A percentile compares a stretch with the other conserved stretches of the same genome.
Evolutionary conservation across 2,113 vertebrate species (phyloP).

Genomic region (Oreocharis arfaki): DNA sequence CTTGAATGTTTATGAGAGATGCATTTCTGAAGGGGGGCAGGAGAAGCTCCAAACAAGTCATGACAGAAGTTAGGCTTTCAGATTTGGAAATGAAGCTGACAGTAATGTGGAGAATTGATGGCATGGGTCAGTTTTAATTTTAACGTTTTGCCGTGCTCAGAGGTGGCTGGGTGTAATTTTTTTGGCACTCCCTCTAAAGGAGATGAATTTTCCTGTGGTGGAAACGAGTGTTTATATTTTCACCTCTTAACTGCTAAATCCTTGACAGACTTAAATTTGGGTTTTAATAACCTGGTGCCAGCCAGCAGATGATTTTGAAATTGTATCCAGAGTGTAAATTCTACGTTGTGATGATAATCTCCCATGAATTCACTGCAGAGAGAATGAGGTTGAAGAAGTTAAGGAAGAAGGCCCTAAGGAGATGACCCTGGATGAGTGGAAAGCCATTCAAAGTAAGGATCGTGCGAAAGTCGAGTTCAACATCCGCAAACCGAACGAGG

Average conservation of each 20-base stretch:
- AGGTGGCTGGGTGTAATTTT: not conserved
- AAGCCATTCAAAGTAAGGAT: constrained; percentile 97
- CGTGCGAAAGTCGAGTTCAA: constrained; percentile 97
- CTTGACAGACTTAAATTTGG: not conserved
- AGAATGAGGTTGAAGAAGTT: constrained; percentile 94
- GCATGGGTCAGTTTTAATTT: not conserved
- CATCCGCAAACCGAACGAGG: constrained; percentile 97
- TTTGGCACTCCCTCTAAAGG: not conserved
- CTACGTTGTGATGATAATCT: not conserved
- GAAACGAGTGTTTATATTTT: accelerated
- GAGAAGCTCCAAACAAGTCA: not conserved
- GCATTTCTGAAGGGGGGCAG: accelerated
- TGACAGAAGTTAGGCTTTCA: not conserved
- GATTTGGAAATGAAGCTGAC: not conserved
- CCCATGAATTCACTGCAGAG: constrained; percentile 53
- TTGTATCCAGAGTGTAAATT: not conserved
- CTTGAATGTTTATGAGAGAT: not conserved
- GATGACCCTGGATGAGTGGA: constrained; percentile 99
- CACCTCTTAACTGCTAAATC: not conserved
- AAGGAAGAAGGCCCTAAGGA: constrained; percentile 98
- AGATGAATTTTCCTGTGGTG: not conserved
- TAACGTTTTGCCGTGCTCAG: not conserved
- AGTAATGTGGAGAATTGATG: not conserved
- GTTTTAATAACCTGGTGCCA: not conserved
- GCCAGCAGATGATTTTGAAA: not conserved